Conservation (phyloP, 2,888 invertebrate genomes). For the Hanleya hanleyi region DNA sequence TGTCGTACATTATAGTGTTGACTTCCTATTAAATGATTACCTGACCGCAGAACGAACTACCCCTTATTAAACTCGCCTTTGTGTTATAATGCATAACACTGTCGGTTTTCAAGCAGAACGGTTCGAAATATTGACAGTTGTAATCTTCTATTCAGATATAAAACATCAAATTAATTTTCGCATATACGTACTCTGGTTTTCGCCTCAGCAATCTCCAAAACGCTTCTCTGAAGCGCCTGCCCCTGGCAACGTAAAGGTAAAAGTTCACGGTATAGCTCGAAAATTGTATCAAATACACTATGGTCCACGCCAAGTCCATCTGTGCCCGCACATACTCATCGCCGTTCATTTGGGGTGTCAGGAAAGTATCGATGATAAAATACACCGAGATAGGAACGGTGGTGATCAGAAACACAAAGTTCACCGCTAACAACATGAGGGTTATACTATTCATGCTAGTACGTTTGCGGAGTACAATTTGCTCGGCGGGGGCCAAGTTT, state of each 20-base stretch:
- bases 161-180: no score
- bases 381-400: constrained; percentile 45
- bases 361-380: constrained; percentile 46
- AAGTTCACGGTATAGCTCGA: constrained; percentile 48
- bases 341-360: constrained; percentile 13
- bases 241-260: constrained; percentile 44
- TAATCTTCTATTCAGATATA: no score
- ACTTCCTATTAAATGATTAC: no score
- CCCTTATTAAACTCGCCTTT: no score
- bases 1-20: no score
- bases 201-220: not conserved
- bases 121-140: no score
- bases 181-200: not conserved
- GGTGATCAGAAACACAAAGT: constrained; percentile 41
- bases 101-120: no score
- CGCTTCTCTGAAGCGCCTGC: not conserved
- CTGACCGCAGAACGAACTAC: no score
- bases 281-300: constrained; percentile 40
- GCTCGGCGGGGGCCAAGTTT: constrained; percentile 8
- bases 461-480: constrained; percentile 9
- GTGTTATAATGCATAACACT: no score
- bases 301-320: constrained; percentile 39
- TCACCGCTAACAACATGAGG: constrained; percentile 43
- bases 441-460: constrained; percentile 32
- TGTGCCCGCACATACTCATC: constrained; percentile 9